Conservation (phyloP, 2,888 invertebrate species). For the Kuschelorhynchus macadamiae region DNA sequence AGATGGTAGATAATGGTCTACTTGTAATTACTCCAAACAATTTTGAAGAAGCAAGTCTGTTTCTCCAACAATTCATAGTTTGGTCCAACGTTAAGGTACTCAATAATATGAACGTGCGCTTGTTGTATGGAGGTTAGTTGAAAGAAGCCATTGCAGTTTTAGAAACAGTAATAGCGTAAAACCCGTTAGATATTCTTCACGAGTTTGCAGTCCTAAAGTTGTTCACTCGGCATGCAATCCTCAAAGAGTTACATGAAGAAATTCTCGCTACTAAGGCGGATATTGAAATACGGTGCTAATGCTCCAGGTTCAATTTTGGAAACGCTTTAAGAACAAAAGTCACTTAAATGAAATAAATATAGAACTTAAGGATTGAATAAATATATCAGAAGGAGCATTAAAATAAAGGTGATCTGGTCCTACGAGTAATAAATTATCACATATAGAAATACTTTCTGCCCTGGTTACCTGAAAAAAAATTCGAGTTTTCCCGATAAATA, state of each 20-base stretch:
- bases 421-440: too few relatives aligned
- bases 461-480: too few relatives aligned
- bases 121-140: constrained; percentile 90
- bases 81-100: constrained; percentile 90
- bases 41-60: constrained; percentile 86
- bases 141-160: constrained; percentile 89
- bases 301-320: constrained; percentile 70
- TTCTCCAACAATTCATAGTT: constrained; percentile 83
- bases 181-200: constrained; percentile 85
- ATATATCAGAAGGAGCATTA: too few relatives aligned
- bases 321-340: constrained; percentile 64
- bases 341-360: too few relatives aligned
- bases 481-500: too few relatives aligned
- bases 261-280: constrained; percentile 82
- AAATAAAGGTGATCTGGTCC: too few relatives aligned
- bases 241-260: constrained; percentile 91
- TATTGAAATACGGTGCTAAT: constrained; percentile 90
- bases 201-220: constrained; percentile 91
- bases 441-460: too few relatives aligned
- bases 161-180: constrained; percentile 69
- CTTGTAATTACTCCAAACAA: constrained; percentile 88
- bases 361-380: too few relatives aligned
- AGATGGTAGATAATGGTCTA: constrained; percentile 83
- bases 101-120: constrained; percentile 94
- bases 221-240: constrained; percentile 92